Evolutionary conservation across 2,113 vertebrate genomes (phyloP), one percentile per base, ranked within the genome.

Genomic region (Alosa alosa): DNA sequence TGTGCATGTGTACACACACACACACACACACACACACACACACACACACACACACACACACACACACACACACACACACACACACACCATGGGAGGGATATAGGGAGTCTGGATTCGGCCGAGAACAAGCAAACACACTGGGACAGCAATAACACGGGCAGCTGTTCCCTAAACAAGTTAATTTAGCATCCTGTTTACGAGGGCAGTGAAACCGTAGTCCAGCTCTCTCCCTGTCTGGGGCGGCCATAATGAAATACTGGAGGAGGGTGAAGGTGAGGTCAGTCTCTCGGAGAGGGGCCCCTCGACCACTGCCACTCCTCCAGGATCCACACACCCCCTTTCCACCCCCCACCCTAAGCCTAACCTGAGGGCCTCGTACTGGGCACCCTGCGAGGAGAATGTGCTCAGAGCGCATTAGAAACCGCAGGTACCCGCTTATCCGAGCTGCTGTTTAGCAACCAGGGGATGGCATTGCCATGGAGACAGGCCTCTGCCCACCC

Each of bases 181-280:
- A 96, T 95, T 96, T 95, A 96, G 95, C 94, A 93, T 87, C 92
- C 93, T 95, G 95, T 95, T 96, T 96, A 96, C 95, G 93, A 94
- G 93, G 90, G 93, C 91, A 91, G 89, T 93, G 95, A 95, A 96
- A 96, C 90, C 90, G 85, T 94, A 85, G 95, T 90, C 94, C 92
- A 93, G 93, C 92, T 82, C 91, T 95, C 92, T 94, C 57, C 39
- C 95, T 90, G 91, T 89, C 89, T 95, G 95, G 93, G 93, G 94
- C 89, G 90, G 92, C 90, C 95, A 95, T 94, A 96, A 95, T 94
- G 95, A 96, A 96, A 95, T 93, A 90, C 94, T 92, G 87, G 89
- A 85, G 82, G 15, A 85, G 94, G 96, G 96, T 96, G 94, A 96
- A 94, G 93, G 87, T 57, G 50, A 96, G 94, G 94, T 95, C 96